phyloP scores from a whole-genome alignment of 1,140 invertebrate species.

The Trachelipus rathkii region DNA sequence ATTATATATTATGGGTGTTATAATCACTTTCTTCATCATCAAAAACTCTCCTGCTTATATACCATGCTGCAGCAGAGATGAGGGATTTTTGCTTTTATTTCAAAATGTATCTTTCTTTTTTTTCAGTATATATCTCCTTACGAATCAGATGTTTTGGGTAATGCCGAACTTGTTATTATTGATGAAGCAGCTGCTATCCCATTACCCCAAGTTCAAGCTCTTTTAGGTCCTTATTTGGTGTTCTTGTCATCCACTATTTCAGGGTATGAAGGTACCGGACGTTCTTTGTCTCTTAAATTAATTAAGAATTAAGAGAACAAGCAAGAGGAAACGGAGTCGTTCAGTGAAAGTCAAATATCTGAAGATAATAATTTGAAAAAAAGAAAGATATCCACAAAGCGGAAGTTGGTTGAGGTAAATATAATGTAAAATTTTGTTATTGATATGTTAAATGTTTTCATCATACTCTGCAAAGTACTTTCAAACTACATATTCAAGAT shows the following conservation, averaged over 20 bases:
- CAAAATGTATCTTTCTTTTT: conserved; percentile 17
- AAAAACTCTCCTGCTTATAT: too few species aligned
- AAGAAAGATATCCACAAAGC: conserved; percentile 51
- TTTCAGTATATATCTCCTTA: conserved; percentile 62
- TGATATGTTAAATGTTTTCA: neutral
- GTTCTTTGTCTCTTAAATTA: conserved; percentile 91
- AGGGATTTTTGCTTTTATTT: too few species aligned
- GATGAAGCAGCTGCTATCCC: conserved; percentile 99
- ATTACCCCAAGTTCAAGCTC: conserved; percentile 81
- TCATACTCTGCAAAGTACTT: too few species aligned
- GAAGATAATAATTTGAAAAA: neutral
- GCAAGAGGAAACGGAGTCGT: conserved; percentile 32
- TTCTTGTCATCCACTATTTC: conserved; percentile 85
- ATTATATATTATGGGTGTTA: too few species aligned
- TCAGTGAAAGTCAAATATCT: too few species aligned
- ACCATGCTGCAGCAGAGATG: too few species aligned
- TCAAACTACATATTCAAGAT: too few species aligned
- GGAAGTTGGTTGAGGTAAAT: conserved; percentile 56
- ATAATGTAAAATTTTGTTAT: conserved; percentile 44
- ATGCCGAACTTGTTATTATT: conserved; percentile 92
- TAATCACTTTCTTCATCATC: too few species aligned
- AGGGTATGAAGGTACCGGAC: conserved; percentile 94
- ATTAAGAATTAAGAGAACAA: conserved; percentile 75
- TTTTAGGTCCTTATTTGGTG: conserved; percentile 88
- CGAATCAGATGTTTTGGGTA: conserved; percentile 80